These are phyloP conservation scores for Zophobas atratus DNA, from an alignment of 1,140 invertebrate species.

Conservation along the genomic window DNA sequence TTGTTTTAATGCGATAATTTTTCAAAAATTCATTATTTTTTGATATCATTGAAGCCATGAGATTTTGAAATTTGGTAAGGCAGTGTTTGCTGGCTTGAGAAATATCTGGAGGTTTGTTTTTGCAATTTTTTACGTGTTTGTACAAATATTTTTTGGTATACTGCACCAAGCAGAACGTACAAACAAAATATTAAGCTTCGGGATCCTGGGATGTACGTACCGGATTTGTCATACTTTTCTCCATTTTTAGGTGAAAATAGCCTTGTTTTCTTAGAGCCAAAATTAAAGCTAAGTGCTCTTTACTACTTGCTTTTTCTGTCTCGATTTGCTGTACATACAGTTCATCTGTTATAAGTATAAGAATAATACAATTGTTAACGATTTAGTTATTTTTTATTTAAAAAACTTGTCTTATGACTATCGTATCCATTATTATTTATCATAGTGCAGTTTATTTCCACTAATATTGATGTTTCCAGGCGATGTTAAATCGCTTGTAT, in stretches of 20 bases:
- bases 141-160: conserved; percentile 19
- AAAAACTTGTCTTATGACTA: not conserved
- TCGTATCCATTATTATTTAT: not conserved
- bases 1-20: conserved; percentile 8
- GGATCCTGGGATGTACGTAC: conserved; percentile 18
- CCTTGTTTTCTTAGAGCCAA: conserved; percentile 37
- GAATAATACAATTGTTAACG: not conserved
- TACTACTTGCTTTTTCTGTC: no score
- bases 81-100: not conserved
- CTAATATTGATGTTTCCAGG: not conserved
- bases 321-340: no score
- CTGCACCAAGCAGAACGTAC: conserved; percentile 25
- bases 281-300: not conserved
- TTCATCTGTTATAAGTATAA: no score
- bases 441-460: not conserved
- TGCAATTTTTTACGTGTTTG: conserved; percentile 6
- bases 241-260: conserved; percentile 43
- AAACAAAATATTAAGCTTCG: conserved; percentile 39
- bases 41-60: not conserved
- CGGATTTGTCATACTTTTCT: conserved; percentile 43
- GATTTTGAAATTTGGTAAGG: not conserved
- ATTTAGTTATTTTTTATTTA: not conserved
- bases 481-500: not conserved
- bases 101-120: not conserved
- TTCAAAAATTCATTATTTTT: conserved; percentile 8